Conservation (phyloP, 2,797 vertebrate species). For the Pteropus rufus region DNA sequence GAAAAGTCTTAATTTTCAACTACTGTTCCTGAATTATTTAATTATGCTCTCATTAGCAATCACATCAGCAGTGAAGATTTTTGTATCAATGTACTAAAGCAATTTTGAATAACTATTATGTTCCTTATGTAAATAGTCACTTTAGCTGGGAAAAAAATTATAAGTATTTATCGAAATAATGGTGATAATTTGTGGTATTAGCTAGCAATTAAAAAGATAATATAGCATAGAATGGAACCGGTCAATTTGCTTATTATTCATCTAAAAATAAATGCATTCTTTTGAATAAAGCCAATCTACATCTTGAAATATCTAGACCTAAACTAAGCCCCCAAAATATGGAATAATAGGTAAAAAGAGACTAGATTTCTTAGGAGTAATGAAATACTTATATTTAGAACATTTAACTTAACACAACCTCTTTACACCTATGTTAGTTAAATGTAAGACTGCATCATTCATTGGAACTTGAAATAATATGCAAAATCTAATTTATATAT, state of each 20-base stretch:
- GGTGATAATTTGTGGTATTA: background rate
- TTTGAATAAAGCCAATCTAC: background rate
- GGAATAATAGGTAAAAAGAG: background rate
- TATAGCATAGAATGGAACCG: background rate
- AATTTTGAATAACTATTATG: background rate
- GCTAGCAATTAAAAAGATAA: constrained; percentile 9
- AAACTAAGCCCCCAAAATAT: background rate
- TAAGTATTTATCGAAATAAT: constrained; percentile 18
- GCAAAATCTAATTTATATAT: background rate
- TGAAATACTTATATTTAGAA: background rate
- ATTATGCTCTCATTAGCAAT: background rate
- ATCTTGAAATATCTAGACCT: background rate
- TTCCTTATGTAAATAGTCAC: background rate
- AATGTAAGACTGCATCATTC: background rate
- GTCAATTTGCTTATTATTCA: background rate
- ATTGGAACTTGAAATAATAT: background rate
- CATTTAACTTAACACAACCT: background rate
- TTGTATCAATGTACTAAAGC: background rate
- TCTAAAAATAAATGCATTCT: background rate
- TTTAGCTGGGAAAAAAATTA: background rate
- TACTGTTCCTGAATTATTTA: background rate
- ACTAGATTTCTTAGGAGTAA: background rate
- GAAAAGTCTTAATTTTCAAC: background rate
- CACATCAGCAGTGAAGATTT: background rate
- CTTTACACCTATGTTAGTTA: background rate